These are phyloP conservation scores for Pygoscelis adeliae DNA, from an alignment of 2,113 vertebrate species.

Conservation along the genomic window DNA sequence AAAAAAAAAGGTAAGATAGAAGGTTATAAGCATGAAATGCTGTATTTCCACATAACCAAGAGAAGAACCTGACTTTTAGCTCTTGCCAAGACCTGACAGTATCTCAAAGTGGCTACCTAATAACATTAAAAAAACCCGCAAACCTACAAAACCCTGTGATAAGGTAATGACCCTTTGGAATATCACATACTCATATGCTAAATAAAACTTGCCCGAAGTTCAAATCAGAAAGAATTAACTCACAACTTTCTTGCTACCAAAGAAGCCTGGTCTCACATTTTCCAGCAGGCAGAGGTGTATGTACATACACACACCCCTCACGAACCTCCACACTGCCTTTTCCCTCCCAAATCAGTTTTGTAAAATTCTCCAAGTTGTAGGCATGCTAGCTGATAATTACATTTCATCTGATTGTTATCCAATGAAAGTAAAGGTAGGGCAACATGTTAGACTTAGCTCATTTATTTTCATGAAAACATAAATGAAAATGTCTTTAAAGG, in stretches of 20 bases:
- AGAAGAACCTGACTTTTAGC: background rate
- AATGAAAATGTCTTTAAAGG: background rate
- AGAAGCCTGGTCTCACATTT: background rate
- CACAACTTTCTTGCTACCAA: background rate
- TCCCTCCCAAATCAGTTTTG: background rate
- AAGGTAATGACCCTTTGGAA: background rate
- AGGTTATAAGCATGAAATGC: background rate
- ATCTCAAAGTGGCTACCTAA: background rate
- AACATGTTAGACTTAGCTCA: background rate
- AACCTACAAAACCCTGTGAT: background rate
- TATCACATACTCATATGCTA: background rate
- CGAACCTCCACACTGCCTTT: background rate
- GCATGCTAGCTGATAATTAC: background rate
- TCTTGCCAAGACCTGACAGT: background rate
- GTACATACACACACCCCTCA: too few species aligned
- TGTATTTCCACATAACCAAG: background rate
- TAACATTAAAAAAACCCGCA: background rate
- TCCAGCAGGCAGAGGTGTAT: background rate
- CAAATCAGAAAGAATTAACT: background rate
- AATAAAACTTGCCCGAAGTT: background rate
- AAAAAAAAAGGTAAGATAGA: background rate
- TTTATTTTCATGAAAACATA: background rate
- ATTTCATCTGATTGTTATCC: background rate
- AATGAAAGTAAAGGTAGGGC: background rate
- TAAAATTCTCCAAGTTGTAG: background rate